Conservation (phyloP, 2,113 vertebrate genomes). For the Stomatorhinus ivindoensis region DNA sequence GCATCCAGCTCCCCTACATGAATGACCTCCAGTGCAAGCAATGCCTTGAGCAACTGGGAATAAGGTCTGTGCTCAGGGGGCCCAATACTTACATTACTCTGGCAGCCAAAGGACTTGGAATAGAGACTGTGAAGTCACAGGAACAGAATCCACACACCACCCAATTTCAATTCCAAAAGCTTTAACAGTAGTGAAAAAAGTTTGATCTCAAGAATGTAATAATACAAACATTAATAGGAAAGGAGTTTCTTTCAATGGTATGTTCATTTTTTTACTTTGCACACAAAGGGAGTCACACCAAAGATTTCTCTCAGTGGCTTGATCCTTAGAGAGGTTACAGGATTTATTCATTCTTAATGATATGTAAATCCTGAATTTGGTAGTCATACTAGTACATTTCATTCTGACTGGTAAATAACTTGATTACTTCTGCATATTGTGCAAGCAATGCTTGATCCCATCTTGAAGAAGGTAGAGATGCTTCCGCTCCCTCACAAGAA, state of each 20-base stretch:
- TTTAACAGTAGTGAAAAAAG: not conserved
- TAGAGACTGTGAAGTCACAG: not conserved
- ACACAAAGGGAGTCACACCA: not conserved
- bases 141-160: not conserved
- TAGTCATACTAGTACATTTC: not conserved
- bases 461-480: not conserved
- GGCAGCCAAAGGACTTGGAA: not conserved
- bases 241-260: not conserved
- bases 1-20: not conserved
- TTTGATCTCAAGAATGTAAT: not conserved
- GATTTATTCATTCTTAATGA: not conserved
- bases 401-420: not conserved
- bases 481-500: not conserved
- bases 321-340: too few relatives aligned
- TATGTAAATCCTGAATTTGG: not conserved
- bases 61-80: not conserved
- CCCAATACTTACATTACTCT: not conserved
- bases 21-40: not conserved
- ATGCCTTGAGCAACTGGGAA: not conserved
- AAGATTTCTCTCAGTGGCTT: not conserved
- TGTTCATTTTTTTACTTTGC: not conserved
- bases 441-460: not conserved
- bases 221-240: not conserved
- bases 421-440: not conserved
- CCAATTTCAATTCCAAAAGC: not conserved